Evolutionary conservation across 1,140 invertebrate genomes (phyloP), one percentile per base, ranked within the genome.

Genomic region (Drosophila ambigua): DNA sequence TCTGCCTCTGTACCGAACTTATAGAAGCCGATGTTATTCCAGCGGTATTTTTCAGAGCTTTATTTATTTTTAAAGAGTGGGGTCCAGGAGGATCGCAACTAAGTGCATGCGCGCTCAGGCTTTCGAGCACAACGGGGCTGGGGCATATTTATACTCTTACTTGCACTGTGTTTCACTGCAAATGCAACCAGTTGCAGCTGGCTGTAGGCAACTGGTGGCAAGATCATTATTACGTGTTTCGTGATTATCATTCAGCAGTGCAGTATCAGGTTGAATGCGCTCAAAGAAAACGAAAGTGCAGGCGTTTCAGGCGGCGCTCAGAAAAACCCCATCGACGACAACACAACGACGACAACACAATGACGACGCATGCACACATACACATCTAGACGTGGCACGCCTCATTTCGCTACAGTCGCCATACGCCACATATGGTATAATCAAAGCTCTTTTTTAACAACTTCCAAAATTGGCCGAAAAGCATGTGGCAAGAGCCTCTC

Each of bases 241-340:
- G 62, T 72, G 61, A 67, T 65, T 58, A 72, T 67, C 67, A 65
- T 55, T 57, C 59, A 64, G 61, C 35, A 39, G 35, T 39, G 72
- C 52, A 61, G 54, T 49, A 72, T 62, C 68, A 75, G 67, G 76
- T 79, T 79, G 76, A 79, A 79, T 79, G 76, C 62, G 67, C 76
- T 67, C 46, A 72, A 78, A 78, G 62, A 79, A 79, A 79, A 65
- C 59, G 62, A 72, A 79, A 72, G 73, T 71, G 72, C 72, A 60
- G 65, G 72, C 65, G 66, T 77, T 57, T 66, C 52, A 59, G 58
- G 24, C 50, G 48, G 13, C 46, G 58, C 51, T 64, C 53, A 64
- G 54, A 60, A 60, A 60, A 50, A 6, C 16, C 28, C 24, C 57
- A 39, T 26, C 26, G 35, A 48, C 31, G 15, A 57, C 53, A 28